phyloP scores from a whole-genome alignment of 1,140 invertebrate genomes.

The Cotesia typhae region DNA sequence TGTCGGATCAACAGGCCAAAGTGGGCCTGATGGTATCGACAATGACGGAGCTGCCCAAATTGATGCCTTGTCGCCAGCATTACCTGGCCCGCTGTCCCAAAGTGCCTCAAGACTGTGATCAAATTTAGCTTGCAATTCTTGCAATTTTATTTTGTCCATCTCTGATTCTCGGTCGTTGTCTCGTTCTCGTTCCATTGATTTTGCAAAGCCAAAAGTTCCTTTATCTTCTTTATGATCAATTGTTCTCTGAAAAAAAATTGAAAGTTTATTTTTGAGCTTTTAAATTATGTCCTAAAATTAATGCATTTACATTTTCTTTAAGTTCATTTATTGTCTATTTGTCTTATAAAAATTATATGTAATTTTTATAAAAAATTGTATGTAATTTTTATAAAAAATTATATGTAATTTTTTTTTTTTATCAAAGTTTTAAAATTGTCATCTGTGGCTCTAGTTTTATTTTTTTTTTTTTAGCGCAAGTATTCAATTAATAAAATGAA shows the following conservation, averaged over 20 bases:
- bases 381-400: no score
- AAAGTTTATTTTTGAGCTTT: no score
- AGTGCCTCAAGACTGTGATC: constrained; percentile 72
- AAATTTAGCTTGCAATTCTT: constrained; percentile 74
- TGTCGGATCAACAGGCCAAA: constrained; percentile 58
- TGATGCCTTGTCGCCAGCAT: constrained; percentile 57
- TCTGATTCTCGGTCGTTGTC: constrained; percentile 58
- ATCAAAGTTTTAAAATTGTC: no score
- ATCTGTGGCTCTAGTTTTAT: no score
- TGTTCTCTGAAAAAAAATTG: background rate
- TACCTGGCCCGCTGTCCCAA: constrained; percentile 65
- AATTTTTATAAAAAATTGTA: no score
- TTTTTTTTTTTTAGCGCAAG: no score
- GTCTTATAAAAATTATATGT: no score
- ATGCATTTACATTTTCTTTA: no score
- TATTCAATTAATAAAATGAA: no score
- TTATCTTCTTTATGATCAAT: constrained; percentile 49
- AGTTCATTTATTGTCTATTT: no score
- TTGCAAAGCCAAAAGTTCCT: constrained; percentile 57
- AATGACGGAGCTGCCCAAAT: constrained; percentile 64
- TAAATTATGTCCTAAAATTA: no score
- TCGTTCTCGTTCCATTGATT: constrained; percentile 59
- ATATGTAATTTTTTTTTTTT: no score
- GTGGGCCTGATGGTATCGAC: constrained; percentile 59
- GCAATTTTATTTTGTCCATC: constrained; percentile 68